A percentile compares a stretch with the other conserved stretches of the same genome.
These are phyloP conservation scores for Muricea muricata DNA, from an alignment of 92 coral and sea anemone species.

Conservation along the genomic window DNA sequence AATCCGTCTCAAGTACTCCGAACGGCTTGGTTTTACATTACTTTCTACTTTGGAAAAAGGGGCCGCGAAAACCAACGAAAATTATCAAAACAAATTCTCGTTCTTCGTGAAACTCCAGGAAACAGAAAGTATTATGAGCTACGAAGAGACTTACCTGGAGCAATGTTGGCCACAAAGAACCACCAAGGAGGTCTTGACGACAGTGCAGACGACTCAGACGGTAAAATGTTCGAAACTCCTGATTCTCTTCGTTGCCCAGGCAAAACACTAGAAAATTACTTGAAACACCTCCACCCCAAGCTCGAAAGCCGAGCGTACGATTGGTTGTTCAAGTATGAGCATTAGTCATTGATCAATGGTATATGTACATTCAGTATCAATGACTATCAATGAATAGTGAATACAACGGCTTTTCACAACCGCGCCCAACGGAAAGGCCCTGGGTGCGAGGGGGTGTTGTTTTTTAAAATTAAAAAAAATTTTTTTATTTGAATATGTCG, in stretches of 20 bases:
- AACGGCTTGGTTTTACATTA: constrained; percentile 33
- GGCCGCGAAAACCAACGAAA: not conserved
- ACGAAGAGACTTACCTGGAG: constrained; percentile 51
- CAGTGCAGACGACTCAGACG: constrained; percentile 59
- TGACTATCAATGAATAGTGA: too few species aligned
- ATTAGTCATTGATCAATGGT: too few species aligned
- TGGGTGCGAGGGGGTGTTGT: too few species aligned
- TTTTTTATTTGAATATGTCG: too few species aligned
- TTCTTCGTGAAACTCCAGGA: constrained; percentile 17
- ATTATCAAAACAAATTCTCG: not conserved
- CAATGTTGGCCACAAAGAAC: constrained; percentile 60
- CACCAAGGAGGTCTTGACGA: constrained; percentile 60
- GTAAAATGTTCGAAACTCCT: constrained; percentile 53
- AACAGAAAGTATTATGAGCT: constrained; percentile 47
- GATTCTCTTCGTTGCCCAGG: constrained; percentile 63
- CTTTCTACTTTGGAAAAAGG: not conserved
- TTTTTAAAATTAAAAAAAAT: too few species aligned
- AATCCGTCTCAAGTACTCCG: constrained; percentile 58
- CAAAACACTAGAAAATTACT: constrained; percentile 40
- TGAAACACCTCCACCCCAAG: constrained; percentile 49
- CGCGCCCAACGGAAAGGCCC: too few species aligned
- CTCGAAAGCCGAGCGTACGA: too few species aligned
- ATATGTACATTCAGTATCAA: too few species aligned
- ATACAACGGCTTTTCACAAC: too few species aligned
- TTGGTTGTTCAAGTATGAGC: too few species aligned